These are phyloP conservation scores for Danionella cerebrum DNA, from an alignment of 2,113 vertebrate species.

Conservation along the genomic window DNA sequence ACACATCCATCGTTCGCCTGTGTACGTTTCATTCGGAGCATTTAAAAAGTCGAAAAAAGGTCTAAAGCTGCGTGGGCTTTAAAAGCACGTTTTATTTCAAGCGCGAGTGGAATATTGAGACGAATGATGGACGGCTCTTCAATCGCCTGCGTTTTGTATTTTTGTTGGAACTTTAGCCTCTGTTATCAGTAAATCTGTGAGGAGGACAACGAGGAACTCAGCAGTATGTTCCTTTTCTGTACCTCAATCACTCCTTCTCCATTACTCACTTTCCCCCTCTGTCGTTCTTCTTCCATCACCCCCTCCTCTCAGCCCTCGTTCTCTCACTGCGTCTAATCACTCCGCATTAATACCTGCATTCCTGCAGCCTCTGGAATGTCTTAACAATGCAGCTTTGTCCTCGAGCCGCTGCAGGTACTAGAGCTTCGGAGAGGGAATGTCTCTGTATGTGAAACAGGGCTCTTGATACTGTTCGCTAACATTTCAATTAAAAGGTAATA, in stretches of 20 bases:
- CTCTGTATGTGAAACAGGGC: constrained; percentile 37
- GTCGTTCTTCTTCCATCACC: not conserved
- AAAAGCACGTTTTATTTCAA: too few species aligned
- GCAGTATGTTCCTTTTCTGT: constrained; percentile 23
- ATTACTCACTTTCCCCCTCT: constrained; percentile 38
- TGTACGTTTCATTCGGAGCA: constrained; percentile 41
- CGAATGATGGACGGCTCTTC: too few species aligned
- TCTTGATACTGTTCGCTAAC: too few species aligned
- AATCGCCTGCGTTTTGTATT: too few species aligned
- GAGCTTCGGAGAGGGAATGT: constrained; percentile 29
- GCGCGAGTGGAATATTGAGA: too few species aligned
- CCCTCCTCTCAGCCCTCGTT: not conserved
- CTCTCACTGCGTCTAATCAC: constrained; percentile 49
- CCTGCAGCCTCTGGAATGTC: constrained; percentile 63
- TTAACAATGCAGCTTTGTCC: constrained; percentile 66
- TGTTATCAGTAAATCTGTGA: not conserved
- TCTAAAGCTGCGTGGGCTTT: too few species aligned
- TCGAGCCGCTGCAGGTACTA: constrained; percentile 29
- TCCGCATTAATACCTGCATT: constrained; percentile 67
- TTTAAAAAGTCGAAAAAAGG: constrained; percentile 11
- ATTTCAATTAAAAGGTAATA: too few species aligned
- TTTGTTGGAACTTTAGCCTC: not conserved
- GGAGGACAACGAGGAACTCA: not conserved
- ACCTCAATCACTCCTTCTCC: constrained; percentile 18
- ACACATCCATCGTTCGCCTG: constrained; percentile 49